Conservation (phyloP, 1,140 invertebrate genomes). For the Ips typographus region DNA sequence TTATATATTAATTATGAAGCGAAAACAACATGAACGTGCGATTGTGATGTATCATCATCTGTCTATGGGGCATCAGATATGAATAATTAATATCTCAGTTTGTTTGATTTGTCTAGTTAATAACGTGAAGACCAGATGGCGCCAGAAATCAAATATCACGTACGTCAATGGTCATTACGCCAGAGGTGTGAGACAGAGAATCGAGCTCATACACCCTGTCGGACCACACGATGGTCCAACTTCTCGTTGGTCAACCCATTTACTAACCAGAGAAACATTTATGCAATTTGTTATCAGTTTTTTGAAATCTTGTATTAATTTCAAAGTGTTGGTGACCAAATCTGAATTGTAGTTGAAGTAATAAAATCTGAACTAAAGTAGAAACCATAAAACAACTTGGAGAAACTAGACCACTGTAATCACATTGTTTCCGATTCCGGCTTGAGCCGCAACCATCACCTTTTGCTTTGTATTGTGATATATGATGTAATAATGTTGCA, state of each 20-base stretch:
- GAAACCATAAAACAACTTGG: too few relatives aligned
- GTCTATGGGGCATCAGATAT: conserved; percentile 41
- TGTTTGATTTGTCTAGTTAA: conserved; percentile 54
- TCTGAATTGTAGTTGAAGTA: too few relatives aligned
- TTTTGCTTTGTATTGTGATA: conserved; percentile 51
- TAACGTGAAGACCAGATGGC: conserved; percentile 52
- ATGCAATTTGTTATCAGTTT: too few relatives aligned
- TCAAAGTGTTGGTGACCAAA: too few relatives aligned
- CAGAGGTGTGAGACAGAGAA: conserved; percentile 25
- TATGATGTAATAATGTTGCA: conserved; percentile 52
- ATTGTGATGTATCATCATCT: conserved; percentile 20
- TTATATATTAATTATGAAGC: conserved; percentile 18
- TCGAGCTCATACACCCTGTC: not conserved
- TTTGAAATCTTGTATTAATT: too few relatives aligned
- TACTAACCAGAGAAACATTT: too few relatives aligned
- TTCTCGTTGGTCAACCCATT: not conserved
- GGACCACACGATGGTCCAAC: conserved; percentile 7
- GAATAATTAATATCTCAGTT: conserved; percentile 51
- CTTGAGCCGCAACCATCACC: conserved; percentile 49
- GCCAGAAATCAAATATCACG: conserved; percentile 52
- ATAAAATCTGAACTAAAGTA: too few relatives aligned
- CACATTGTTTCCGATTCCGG: conserved; percentile 35
- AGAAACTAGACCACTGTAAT: conserved; percentile 13
- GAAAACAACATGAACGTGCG: conserved; percentile 5
- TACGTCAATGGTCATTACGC: conserved; percentile 52